phyloP scores from a whole-genome alignment of 1,140 invertebrate genomes.

The Trachymyrmex cornetzi region DNA sequence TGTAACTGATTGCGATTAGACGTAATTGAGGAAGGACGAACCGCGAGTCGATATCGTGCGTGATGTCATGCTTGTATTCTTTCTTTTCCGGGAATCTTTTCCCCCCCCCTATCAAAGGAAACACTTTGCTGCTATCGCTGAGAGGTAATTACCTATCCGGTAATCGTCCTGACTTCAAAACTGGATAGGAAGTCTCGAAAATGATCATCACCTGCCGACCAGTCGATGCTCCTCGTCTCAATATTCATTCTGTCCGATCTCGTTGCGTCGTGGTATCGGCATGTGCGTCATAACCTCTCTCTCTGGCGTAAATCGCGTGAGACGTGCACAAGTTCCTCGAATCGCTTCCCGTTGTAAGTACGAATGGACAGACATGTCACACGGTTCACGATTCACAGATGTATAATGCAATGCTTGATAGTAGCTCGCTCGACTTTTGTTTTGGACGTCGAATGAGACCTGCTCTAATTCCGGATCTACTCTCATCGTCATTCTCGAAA shows the following conservation, averaged over 20 bases:
- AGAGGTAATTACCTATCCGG: constrained; percentile 15
- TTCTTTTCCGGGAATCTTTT: constrained; percentile 2
- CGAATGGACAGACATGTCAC: background rate
- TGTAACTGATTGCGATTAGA: background rate
- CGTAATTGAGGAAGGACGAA: constrained; percentile 9
- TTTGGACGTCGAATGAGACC: background rate
- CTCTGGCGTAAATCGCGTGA: background rate
- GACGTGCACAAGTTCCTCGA: constrained; percentile 27
- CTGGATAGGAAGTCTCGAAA: background rate
- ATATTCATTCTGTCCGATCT: background rate
- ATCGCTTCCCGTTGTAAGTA: background rate
- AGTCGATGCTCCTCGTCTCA: background rate
- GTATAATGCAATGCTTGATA: background rate
- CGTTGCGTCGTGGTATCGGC: constrained; percentile 20
- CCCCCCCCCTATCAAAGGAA: background rate
- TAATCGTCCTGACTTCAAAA: constrained; percentile 2
- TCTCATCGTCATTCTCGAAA: background rate
- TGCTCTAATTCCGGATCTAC: background rate
- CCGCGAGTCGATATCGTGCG: background rate
- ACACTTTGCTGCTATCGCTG: constrained; percentile 38
- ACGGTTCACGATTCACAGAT: background rate
- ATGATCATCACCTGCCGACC: background rate
- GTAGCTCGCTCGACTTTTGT: background rate
- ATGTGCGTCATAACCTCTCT: constrained; percentile 72
- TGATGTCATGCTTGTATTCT: background rate